Conservation (phyloP, 1,140 invertebrate genomes). For the Antheraea mylitta region DNA sequence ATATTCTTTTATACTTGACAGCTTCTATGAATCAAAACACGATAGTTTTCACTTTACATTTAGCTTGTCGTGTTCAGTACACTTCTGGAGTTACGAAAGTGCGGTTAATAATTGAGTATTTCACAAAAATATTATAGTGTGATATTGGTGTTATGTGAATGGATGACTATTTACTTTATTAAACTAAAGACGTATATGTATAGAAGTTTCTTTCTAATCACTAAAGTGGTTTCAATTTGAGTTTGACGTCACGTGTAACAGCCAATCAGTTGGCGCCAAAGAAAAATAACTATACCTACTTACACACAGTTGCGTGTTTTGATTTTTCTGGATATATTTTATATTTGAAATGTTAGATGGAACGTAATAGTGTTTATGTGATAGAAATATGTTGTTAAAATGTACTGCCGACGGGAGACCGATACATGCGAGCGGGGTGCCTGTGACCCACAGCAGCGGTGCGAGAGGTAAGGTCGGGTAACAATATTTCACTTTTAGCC, state of each 20-base stretch:
- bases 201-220: conserved; percentile 51
- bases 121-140: conserved; percentile 22
- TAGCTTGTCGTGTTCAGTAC: conserved; percentile 31
- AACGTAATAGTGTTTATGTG: conserved; percentile 51
- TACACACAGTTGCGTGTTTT: conserved; percentile 37
- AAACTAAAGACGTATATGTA: conserved; percentile 40
- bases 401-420: conserved; percentile 72
- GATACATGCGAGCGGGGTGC: conserved; percentile 69
- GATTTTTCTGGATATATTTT: conserved; percentile 46
- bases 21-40: conserved; percentile 38
- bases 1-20: conserved; percentile 22
- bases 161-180: conserved; percentile 35
- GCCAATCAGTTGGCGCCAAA: conserved; percentile 65
- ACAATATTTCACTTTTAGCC: background rate
- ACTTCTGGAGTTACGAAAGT: conserved; percentile 14
- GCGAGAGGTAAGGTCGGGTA: conserved; percentile 60
- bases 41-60: conserved; percentile 26
- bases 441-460: conserved; percentile 62
- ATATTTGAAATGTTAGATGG: conserved; percentile 47
- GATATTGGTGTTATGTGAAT: conserved; percentile 48
- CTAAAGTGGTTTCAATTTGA: conserved; percentile 68
- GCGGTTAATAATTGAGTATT: conserved; percentile 16
- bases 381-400: conserved; percentile 71
- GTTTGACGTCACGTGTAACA: conserved; percentile 65
- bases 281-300: conserved; percentile 42